Evolutionary conservation across 2,113 vertebrate species (phyloP), one percentile per base, ranked within the genome.

Genomic region (Dasypus novemcinctus): DNA sequence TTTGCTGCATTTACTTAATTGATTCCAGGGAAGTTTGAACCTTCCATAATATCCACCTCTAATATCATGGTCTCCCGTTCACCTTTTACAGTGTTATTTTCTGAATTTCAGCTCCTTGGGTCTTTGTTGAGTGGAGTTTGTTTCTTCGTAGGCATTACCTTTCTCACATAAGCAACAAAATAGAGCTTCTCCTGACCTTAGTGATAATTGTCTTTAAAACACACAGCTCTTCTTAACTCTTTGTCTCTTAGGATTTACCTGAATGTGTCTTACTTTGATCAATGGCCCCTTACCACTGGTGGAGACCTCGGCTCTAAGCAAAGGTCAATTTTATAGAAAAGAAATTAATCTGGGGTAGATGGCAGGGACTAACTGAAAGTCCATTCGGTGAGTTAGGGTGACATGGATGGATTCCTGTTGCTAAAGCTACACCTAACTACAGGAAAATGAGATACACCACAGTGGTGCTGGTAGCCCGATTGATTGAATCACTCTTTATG

Each of bases 91-190:
- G 27, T 83, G 43, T 80, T 87, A 29, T 79, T 89, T 95, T 92
- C 80, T 93, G 71, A 92, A 88, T 59, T 21, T 41, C 46, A 20
- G 41, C 6, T 68, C 14, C 78, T 49, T 85, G 46, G 68, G 59
- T 87, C n/a, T 92, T 90, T 25, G 36, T 68, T 91, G 91, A 71
- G 15, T 91, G 36, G 21, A 57, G 29, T 78, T 29, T 92, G 15
- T 79, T 68, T 25, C 9, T 69, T 2, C 4, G 1, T 86, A 69
- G 43, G 20, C 74, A 93, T 86, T 63, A 29, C 86, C 78, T 90
- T 63, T 83, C 78, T 83, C 64, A 90, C 20, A 63, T 86, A 72
- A 91, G 25, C 74, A 86, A 52, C 68, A n/a, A 95, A 52, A 59
- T 21, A 10, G n/a, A 46, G 14, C 63, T 95, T 90, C 33, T 46